Percentiles rank a stretch among this genome's conserved stretches.
These are phyloP conservation scores for Agrochola lychnidis DNA, from an alignment of 2,888 invertebrate genomes.

Conservation along the genomic window DNA sequence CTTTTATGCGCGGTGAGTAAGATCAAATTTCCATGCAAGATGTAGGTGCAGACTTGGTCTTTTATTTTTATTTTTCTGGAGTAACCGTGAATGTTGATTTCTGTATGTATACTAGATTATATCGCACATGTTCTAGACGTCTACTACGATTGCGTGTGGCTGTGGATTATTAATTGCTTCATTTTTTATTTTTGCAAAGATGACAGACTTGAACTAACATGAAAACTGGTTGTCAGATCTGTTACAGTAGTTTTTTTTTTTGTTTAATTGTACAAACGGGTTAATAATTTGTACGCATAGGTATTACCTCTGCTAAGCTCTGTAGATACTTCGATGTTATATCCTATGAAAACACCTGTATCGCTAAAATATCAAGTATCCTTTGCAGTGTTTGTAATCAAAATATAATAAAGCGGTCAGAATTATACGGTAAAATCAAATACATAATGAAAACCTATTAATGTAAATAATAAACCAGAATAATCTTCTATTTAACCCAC, in stretches of 20 bases:
- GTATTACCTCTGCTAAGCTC: too few species aligned
- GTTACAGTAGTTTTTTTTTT: slow-evolving; percentile 25
- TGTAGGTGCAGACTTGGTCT: slow-evolving; percentile 4
- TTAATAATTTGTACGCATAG: slow-evolving; percentile 24
- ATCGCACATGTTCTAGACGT: slow-evolving; percentile 42
- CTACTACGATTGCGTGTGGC: slow-evolving; percentile 68
- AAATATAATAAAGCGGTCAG: not conserved
- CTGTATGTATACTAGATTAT: slow-evolving; percentile 46
- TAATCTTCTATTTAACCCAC: not conserved
- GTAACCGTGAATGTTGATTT: slow-evolving; percentile 53
- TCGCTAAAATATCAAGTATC: not conserved
- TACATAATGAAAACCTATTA: not conserved
- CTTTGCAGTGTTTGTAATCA: not conserved
- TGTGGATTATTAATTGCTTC: slow-evolving; percentile 80
- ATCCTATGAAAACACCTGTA: not conserved
- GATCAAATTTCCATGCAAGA: slow-evolving; percentile 2
- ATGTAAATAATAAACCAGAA: not conserved
- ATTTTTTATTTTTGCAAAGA: slow-evolving; percentile 67
- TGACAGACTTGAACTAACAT: slow-evolving; percentile 39
- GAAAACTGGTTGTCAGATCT: slow-evolving; percentile 48
- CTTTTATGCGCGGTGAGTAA: not conserved
- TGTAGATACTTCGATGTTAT: not conserved
- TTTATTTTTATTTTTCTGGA: slow-evolving; percentile 45
- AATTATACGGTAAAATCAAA: not conserved
- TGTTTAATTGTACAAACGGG: not conserved